These are phyloP conservation scores for Alfaro cultratus DNA, from an alignment of 2,797 vertebrate genomes.

Conservation along the genomic window DNA sequence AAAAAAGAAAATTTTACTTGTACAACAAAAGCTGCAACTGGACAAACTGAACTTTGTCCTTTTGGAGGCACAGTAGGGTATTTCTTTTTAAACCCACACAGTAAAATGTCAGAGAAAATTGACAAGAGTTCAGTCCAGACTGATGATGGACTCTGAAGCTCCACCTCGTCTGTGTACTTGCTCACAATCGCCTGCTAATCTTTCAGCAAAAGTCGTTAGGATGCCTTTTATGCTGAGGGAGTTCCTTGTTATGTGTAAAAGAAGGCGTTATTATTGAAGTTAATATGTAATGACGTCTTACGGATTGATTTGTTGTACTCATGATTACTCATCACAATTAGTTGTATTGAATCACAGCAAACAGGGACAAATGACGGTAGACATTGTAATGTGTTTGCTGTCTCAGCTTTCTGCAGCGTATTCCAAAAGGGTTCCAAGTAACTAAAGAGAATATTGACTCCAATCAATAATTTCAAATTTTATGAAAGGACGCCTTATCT, in stretches of 20 bases:
- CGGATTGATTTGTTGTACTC: not conserved
- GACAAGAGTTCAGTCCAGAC: not conserved
- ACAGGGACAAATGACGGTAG: not conserved
- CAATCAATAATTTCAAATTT: not conserved
- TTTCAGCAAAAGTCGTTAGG: not conserved
- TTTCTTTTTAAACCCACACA: not conserved
- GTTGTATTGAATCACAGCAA: not conserved
- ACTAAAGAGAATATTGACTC: not conserved
- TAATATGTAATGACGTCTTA: not conserved
- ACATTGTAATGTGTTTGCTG: not conserved
- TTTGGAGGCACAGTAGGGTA: not conserved
- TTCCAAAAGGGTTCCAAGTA: not conserved
- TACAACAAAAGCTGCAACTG: not conserved
- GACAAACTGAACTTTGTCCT: not conserved
- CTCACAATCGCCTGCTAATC: not conserved
- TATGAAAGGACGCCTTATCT: not conserved
- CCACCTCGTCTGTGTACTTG: not conserved
- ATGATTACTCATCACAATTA: too few species aligned
- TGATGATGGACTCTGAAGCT: not conserved
- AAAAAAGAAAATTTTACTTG: too few species aligned
- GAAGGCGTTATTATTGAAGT: not conserved
- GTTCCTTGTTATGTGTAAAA: not conserved
- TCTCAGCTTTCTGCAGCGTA: not conserved
- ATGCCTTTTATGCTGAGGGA: not conserved
- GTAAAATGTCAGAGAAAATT: constrained; percentile 3